Conservation (phyloP, 1,140 invertebrate species). For the Drosophila sechellia region DNA sequence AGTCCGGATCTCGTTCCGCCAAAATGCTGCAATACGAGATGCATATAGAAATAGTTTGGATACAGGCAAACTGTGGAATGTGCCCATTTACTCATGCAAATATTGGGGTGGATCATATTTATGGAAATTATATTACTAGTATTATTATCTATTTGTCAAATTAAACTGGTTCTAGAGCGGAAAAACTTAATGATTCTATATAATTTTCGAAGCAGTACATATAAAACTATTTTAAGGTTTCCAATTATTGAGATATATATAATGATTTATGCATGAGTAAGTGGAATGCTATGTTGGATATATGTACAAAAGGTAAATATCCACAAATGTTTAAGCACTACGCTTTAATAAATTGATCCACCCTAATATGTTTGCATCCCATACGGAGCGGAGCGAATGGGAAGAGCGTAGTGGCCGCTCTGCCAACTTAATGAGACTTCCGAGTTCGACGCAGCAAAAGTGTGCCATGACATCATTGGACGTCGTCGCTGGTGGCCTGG, state of each 20-base stretch:
- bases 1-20: constrained; percentile 88
- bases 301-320: neutral
- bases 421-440: constrained; percentile 59
- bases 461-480: constrained; percentile 73
- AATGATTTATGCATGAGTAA: no score
- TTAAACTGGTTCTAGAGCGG: no score
- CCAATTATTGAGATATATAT: neutral
- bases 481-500: constrained; percentile 15
- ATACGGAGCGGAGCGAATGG: neutral
- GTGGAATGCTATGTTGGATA: neutral
- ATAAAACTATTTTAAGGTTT: neutral
- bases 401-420: constrained; percentile 36
- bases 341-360: constrained; percentile 8
- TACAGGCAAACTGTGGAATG: constrained; percentile 46
- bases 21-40: constrained; percentile 84
- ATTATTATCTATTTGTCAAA: no score
- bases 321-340: neutral
- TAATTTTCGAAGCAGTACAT: neutral
- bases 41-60: constrained; percentile 38
- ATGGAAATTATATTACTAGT: neutral
- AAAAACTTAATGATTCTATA: neutral
- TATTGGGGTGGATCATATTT: constrained; percentile 3
- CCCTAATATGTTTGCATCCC: constrained; percentile 6
- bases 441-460: constrained; percentile 62
- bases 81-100: constrained; percentile 7